A percentile compares a stretch with the other conserved stretches of the same genome.
Conservation (phyloP, 2,113 vertebrate species). For the Gymnarchus niloticus region DNA sequence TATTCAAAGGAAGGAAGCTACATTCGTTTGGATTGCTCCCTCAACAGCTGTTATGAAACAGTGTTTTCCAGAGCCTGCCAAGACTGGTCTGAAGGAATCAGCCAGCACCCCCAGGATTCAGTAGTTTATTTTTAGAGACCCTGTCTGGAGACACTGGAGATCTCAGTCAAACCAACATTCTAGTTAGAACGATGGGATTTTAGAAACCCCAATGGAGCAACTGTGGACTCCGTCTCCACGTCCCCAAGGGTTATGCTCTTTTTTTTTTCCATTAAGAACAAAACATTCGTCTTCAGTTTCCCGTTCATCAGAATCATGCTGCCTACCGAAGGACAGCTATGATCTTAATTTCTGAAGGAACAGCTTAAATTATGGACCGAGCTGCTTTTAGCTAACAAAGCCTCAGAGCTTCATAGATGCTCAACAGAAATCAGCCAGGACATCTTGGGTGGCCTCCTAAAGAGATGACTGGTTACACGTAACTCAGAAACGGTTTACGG, state of each 20-base stretch:
- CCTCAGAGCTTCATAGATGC: too few relatives aligned
- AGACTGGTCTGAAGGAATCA: constrained; percentile 31
- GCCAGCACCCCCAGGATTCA: neutral
- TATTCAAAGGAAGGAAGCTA: constrained; percentile 45
- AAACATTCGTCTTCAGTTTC: too few relatives aligned
- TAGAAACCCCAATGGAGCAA: neutral
- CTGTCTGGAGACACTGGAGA: constrained; percentile 24
- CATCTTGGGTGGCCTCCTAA: neutral
- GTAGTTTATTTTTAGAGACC: neutral
- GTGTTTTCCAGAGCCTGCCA: constrained; percentile 42
- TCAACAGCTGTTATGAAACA: constrained; percentile 54
- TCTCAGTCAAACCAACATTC: constrained; percentile 7
- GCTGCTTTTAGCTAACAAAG: too few relatives aligned
- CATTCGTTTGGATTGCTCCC: constrained; percentile 48
- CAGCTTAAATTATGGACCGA: too few relatives aligned
- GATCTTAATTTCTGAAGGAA: too few relatives aligned
- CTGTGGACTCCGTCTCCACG: neutral
- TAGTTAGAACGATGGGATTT: neutral
- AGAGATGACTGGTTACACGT: neutral
- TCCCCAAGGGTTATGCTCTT: neutral
- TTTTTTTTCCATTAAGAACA: neutral
- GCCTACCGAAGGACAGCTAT: too few relatives aligned
- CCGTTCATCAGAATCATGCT: too few relatives aligned
- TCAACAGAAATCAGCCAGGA: neutral
- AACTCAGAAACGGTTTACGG: neutral